Percentiles rank a stretch among this genome's conserved stretches.
Evolutionary conservation across 2,113 vertebrate species (phyloP).

Genomic region (Platysteira castanea): DNA sequence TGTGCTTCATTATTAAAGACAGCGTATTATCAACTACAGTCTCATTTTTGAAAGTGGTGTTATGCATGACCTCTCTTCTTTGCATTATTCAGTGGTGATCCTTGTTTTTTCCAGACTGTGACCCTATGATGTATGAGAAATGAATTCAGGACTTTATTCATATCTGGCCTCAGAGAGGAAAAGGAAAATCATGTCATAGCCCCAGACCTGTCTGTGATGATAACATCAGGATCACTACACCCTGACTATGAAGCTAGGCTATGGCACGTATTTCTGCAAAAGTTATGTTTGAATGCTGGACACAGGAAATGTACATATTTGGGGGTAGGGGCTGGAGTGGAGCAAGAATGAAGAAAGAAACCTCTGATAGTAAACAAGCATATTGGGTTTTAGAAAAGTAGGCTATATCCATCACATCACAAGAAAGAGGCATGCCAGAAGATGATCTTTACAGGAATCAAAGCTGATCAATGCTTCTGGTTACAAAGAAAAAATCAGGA

Average conservation of each 20-base stretch:
- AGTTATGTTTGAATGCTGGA: not conserved
- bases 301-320: not conserved
- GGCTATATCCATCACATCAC: not conserved
- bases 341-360: not conserved
- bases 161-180: not conserved
- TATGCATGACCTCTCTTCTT: not conserved
- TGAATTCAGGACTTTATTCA: not conserved
- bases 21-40: not conserved
- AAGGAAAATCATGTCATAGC: not conserved
- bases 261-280: not conserved
- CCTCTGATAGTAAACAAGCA: not conserved
- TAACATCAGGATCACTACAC: not conserved
- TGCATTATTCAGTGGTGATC: not conserved
- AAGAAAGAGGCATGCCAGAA: not conserved
- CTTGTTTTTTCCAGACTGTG: not conserved
- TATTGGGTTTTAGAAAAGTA: not conserved
- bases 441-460: conserved; percentile 12
- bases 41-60: not conserved
- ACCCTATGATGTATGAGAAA: not conserved
- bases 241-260: not conserved
- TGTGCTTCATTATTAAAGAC: not conserved
- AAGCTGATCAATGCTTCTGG: conserved; percentile 25
- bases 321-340: accelerated
- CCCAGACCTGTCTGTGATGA: not conserved
- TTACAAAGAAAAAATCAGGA: conserved; percentile 5